Percentiles rank a stretch among this genome's conserved stretches.
phyloP scores from a whole-genome alignment of 1,140 invertebrate species.

The Drosophila lowei region DNA sequence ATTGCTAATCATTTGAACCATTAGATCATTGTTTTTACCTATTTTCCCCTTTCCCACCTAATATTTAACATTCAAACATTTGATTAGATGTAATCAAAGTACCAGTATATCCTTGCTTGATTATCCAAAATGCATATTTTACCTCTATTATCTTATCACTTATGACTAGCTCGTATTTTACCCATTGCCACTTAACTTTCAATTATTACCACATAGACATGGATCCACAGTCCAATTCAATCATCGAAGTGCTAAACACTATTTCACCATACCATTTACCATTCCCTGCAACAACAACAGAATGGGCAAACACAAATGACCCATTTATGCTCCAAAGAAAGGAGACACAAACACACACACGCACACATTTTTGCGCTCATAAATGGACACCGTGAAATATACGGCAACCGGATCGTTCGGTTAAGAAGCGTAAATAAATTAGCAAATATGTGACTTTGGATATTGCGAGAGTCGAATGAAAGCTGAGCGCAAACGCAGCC shows the following conservation, averaged over 20 bases:
- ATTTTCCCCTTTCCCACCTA: too few species aligned
- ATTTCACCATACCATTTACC: conserved; percentile 49
- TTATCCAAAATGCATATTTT: too few species aligned
- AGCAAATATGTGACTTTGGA: conserved; percentile 62
- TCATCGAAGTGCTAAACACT: conserved; percentile 62
- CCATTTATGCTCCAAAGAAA: conserved; percentile 45
- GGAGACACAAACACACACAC: conserved; percentile 5
- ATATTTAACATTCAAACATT: too few species aligned
- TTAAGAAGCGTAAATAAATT: conserved; percentile 71
- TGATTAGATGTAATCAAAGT: too few species aligned
- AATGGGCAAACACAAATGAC: conserved; percentile 51
- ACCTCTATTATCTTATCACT: conserved; percentile 16
- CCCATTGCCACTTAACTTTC: conserved; percentile 38
- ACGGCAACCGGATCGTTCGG: conserved; percentile 64
- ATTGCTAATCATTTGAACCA: too few species aligned
- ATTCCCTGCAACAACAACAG: conserved; percentile 2
- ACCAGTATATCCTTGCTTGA: too few species aligned
- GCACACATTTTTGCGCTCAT: conserved; percentile 26
- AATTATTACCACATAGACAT: conserved; percentile 40
- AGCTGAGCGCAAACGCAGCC: conserved; percentile 38
- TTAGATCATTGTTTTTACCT: too few species aligned
- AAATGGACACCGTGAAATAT: conserved; percentile 60
- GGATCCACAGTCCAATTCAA: conserved; percentile 44
- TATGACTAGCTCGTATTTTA: too few species aligned
- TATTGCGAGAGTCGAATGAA: conserved; percentile 70